phyloP scores from a whole-genome alignment of 2,888 invertebrate species.

The Molorchus minor region DNA sequence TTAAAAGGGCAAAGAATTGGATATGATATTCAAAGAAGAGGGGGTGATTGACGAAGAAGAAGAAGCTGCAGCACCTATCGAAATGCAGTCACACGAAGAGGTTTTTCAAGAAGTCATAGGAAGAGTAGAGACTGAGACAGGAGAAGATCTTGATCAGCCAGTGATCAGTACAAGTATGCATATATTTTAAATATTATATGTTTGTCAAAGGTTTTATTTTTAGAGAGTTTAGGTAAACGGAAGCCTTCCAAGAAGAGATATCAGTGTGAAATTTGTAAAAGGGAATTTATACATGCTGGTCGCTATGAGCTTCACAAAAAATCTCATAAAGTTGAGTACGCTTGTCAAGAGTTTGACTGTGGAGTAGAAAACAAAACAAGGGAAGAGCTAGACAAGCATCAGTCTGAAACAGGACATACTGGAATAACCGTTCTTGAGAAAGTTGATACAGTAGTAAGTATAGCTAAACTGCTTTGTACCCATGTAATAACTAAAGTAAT shows the following conservation, averaged over 20 bases:
- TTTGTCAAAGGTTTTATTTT: conserved; percentile 7
- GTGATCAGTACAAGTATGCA: conserved; percentile 67
- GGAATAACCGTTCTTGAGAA: conserved; percentile 64
- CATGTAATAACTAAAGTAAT: no score
- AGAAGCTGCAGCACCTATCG: conserved; percentile 9
- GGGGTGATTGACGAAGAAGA: conserved; percentile 70
- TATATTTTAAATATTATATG: background rate
- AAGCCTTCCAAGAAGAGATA: conserved; percentile 51
- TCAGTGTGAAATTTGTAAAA: conserved; percentile 65
- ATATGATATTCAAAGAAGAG: conserved; percentile 76
- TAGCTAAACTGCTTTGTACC: no score
- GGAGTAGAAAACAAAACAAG: conserved; percentile 60
- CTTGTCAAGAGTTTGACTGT: conserved; percentile 62
- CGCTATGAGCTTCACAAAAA: conserved; percentile 67
- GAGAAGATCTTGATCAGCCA: conserved; percentile 68
- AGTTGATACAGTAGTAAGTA: conserved; percentile 28
- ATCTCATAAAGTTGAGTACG: conserved; percentile 70
- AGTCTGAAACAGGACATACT: conserved; percentile 65
- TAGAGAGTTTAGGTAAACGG: conserved; percentile 26
- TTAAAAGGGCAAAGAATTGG: conserved; percentile 75
- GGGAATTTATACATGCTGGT: conserved; percentile 65
- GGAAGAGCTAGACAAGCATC: conserved; percentile 66
- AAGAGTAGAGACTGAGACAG: conserved; percentile 70
- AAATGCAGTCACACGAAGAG: conserved; percentile 48
- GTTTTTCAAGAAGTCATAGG: conserved; percentile 68